phyloP scores from a whole-genome alignment of 30 jellyfish, hydroid and myxozoan species.

The Chrysaora quinquecirrha region DNA sequence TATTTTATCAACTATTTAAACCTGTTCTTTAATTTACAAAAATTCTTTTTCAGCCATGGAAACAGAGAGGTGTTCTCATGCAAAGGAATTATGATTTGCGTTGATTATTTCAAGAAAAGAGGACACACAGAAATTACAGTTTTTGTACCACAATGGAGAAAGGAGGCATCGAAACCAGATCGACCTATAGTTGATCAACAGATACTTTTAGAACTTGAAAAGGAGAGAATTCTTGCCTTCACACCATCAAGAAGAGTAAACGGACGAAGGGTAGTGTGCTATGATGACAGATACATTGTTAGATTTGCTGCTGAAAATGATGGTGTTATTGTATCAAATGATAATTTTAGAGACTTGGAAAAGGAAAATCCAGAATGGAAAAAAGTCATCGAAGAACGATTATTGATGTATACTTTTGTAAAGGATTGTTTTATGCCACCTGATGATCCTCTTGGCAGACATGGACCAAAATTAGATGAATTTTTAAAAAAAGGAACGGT shows the following conservation, averaged over 20 bases:
- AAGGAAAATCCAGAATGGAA: constrained; percentile 89
- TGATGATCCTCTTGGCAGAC: constrained; percentile 93
- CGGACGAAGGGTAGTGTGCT: constrained; percentile 90
- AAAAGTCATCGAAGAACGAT: constrained; percentile 72
- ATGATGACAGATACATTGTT: constrained; percentile 89
- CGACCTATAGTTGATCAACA: constrained; percentile 84
- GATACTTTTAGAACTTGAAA: constrained; percentile 67
- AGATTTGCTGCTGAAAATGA: constrained; percentile 84
- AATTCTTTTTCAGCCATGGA: constrained; percentile 83
- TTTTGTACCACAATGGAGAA: constrained; percentile 94
- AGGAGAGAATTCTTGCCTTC: constrained; percentile 73
- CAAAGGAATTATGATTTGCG: constrained; percentile 78
- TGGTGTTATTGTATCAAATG: constrained; percentile 90
- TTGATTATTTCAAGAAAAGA: constrained; percentile 82
- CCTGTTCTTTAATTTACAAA: no score
- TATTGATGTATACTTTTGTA: constrained; percentile 88
- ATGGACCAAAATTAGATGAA: constrained; percentile 83
- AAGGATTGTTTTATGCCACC: constrained; percentile 91
- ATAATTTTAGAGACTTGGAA: constrained; percentile 76
- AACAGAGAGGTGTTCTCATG: constrained; percentile 86
- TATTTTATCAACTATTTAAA: neutral
- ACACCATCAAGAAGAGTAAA: constrained; percentile 90
- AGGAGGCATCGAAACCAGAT: constrained; percentile 85
- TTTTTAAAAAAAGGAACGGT: constrained; percentile 77
- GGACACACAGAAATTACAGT: constrained; percentile 87